These are phyloP conservation scores for Megalops cyprinoides DNA, from an alignment of 2,797 vertebrate species.

Conservation along the genomic window DNA sequence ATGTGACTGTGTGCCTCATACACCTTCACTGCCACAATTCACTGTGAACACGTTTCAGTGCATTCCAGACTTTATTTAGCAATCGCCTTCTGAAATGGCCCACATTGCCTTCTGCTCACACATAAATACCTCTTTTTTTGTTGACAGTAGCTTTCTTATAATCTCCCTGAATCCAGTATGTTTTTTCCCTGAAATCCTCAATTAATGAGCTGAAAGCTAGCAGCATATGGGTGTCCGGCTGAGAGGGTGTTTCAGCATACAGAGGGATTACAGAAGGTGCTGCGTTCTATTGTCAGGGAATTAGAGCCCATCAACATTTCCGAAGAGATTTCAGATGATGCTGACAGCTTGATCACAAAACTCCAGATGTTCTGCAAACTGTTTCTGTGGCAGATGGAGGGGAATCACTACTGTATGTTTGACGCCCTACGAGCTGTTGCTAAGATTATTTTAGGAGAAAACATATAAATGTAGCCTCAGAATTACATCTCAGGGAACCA, in stretches of 20 bases:
- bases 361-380: slow-evolving; percentile 8
- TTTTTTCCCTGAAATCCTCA: slow-evolving; percentile 55
- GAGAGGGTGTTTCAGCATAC: slow-evolving; percentile 21
- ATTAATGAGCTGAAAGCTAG: slow-evolving; percentile 66
- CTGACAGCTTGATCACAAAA: neutral
- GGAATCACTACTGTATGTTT: neutral
- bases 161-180: slow-evolving; percentile 59
- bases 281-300: slow-evolving; percentile 52
- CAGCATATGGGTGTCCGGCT: slow-evolving; percentile 64
- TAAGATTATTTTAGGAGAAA: too few relatives aligned
- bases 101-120: neutral
- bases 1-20: too few relatives aligned
- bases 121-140: slow-evolving; percentile 39
- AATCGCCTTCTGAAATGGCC: too few relatives aligned
- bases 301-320: slow-evolving; percentile 67
- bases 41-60: too few relatives aligned
- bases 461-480: too few relatives aligned
- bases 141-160: slow-evolving; percentile 54
- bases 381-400: neutral
- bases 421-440: neutral
- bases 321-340: slow-evolving; percentile 48
- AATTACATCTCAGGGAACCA: too few relatives aligned
- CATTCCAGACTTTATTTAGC: too few relatives aligned
- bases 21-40: too few relatives aligned
- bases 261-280: slow-evolving; percentile 65